Evolutionary conservation across 2,888 invertebrate species (phyloP), one percentile per base, ranked within the genome.

Genomic region (Microdon myrmicae): DNA sequence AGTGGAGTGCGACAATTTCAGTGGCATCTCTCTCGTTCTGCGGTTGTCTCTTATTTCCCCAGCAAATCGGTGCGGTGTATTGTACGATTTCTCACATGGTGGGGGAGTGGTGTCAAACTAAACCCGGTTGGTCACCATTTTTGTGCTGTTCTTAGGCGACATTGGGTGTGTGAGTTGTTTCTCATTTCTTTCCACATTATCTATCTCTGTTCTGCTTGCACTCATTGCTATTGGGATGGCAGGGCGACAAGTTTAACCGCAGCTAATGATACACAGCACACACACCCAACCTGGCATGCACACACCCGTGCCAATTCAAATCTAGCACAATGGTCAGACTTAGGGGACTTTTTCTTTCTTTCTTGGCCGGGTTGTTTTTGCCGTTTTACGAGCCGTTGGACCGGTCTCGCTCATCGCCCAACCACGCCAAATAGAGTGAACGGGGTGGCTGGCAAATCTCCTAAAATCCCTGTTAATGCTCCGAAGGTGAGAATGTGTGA

Each of bases 1-100:
- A 68, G 71, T 70, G 70, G 71, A 69, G 71, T 68, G 71, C 72
- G 71, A 69, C 70, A 64, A 64, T 64, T 49, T 54, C 45, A 41
- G 44, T 34, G 64, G 26, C 60, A 49, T 45, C 38, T 37, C 31
- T 25, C 34, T 47, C 56, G 41, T 55, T 13, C 48, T 34, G 44
- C 35, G 22, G 41, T 14, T 47, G 47, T 61, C 61, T 56, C 58
- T 55, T 49, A 60, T 64, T 49, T 51, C 61, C 56, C 45, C 20
- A 16, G 20, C 23, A 14, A 12, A 34, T 16, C 28, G 17, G 8
- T 32, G 29, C 23, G 5, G 10, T 55, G 22, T 31, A 41, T n/a
- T 35, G 32, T 47, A 43, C 67, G 55, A 34, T 47, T 48, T 19
- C 37, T 41, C 37, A 23, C 41, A 20, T 38, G 43, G 31, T 45